Conservation (phyloP, 2,888 invertebrate species). For the Apodemia duryi region DNA sequence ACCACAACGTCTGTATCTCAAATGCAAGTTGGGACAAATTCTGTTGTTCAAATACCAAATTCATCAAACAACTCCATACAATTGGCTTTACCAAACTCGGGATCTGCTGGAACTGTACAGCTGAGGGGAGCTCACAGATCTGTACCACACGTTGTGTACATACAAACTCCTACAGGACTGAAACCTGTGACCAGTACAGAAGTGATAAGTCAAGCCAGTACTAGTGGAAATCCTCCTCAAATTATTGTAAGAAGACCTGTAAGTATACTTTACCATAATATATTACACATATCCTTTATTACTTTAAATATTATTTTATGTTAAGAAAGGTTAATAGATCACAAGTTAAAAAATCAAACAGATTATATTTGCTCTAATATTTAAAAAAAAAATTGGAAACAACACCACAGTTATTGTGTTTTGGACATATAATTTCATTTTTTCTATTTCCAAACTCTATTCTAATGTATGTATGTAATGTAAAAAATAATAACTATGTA, state of each 20-base stretch:
- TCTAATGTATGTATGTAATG: no score
- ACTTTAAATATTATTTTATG: no score
- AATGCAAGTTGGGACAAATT: constrained; percentile 59
- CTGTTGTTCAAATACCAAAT: constrained; percentile 64
- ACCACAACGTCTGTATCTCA: constrained; percentile 55
- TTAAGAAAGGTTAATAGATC: no score
- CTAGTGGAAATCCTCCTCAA: constrained; percentile 72
- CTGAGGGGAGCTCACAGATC: constrained; percentile 55
- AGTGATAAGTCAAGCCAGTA: constrained; percentile 69
- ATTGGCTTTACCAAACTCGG: constrained; percentile 44
- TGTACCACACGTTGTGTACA: constrained; percentile 80
- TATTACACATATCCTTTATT: no score
- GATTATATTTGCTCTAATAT: no score
- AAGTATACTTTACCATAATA: constrained; percentile 39
- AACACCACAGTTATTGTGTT: no score
- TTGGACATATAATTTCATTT: no score
- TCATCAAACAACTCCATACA: constrained; percentile 62
- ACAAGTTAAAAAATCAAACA: no score
- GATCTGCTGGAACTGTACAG: constrained; percentile 42
- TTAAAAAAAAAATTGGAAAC: no score
- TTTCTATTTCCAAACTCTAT: no score
- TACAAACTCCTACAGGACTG: constrained; percentile 76
- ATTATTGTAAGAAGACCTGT: constrained; percentile 75
- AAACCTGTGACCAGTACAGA: constrained; percentile 70
- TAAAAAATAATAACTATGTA: no score